These are phyloP conservation scores for Liopterus haemorrhoidalis DNA, from an alignment of 2,888 invertebrate genomes.

Conservation along the genomic window DNA sequence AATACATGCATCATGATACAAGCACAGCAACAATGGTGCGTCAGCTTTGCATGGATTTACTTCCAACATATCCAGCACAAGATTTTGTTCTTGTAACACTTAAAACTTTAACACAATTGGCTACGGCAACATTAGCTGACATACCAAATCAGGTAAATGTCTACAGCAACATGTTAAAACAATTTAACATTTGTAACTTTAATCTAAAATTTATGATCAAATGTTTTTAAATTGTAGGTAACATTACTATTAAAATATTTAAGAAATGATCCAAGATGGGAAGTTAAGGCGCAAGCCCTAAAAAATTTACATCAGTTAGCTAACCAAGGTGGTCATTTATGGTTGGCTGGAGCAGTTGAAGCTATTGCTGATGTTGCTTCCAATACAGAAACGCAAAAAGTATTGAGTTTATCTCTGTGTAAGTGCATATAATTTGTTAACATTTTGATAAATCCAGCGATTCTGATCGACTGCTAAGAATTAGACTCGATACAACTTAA, in stretches of 20 bases:
- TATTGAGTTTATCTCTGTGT: conserved; percentile 40
- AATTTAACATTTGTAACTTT: neutral
- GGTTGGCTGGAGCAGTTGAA: conserved; percentile 56
- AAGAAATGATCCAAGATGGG: conserved; percentile 61
- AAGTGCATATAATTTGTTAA: conserved; percentile 21
- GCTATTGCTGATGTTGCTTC: conserved; percentile 42
- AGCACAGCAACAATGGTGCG: conserved; percentile 61
- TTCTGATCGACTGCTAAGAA: neutral
- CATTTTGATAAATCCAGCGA: neutral
- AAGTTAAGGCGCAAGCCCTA: conserved; percentile 62
- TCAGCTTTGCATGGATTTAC: conserved; percentile 63
- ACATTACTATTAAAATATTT: conserved; percentile 62
- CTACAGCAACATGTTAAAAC: neutral
- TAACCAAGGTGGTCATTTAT: conserved; percentile 68
- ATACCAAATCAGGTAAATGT: conserved; percentile 75
- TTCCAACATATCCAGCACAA: conserved; percentile 72
- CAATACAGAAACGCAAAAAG: conserved; percentile 37
- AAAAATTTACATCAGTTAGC: conserved; percentile 64
- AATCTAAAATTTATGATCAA: neutral
- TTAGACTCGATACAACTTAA: too few species aligned
- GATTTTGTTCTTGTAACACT: conserved; percentile 77
- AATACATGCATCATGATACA: conserved; percentile 84
- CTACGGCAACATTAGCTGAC: conserved; percentile 82
- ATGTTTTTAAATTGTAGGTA: conserved; percentile 38
- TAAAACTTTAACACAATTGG: conserved; percentile 80